Base-by-base conservation (phyloP, 23 tunicate species). In the Trididemnum clinides region DNA sequence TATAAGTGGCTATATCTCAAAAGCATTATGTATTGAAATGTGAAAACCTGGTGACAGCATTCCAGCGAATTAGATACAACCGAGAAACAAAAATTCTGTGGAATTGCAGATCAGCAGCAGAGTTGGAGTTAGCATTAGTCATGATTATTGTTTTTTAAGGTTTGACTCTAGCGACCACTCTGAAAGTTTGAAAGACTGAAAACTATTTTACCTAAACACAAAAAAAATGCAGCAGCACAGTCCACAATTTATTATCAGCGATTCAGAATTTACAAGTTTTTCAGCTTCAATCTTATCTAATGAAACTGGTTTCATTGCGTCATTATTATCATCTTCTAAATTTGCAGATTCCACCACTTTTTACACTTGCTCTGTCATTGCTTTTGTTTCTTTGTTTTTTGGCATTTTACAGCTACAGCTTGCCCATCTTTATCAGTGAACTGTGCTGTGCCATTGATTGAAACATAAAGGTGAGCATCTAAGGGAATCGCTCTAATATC, bases 271-370 rank as follows among this genome's bases (percentile, higher is more conserved):
- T 18, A 77, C 75, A 77, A 77, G 10, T 44, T 50, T 77, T 77
- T 77, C 75, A 77, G 32, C n/a, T 50, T 77, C 75, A 18, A 77
- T 77, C 82, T 77, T 30, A 77, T 49, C 33, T 75, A 77, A 50
- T 32, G 50, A 71, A 71, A 71, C 77, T 10, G 31, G 75, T 77
- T 77, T 75, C 82, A 28, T 18, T 77, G 33, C 64, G 75, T 32
- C 82, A 77, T 28, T 75, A 18, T 77, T 32, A 7, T 18, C 28
- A 7, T 77, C 82, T 77, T 77, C 82, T 28, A 7, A 18, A 32
- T 77, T 77, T 77, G 82, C 82, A 77, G 82, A 77, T 77, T 77
- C 82, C 82, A 77, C 23, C 82, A 18, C 75, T 75, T 77, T 77
- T 75, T 51, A 77, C 28, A 75, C 82, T 77, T 31, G 82, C 64